Percentiles rank a stretch among this genome's conserved stretches.
Conservation (phyloP, 2,797 vertebrate species). For the Poeciliopsis gracilis region DNA sequence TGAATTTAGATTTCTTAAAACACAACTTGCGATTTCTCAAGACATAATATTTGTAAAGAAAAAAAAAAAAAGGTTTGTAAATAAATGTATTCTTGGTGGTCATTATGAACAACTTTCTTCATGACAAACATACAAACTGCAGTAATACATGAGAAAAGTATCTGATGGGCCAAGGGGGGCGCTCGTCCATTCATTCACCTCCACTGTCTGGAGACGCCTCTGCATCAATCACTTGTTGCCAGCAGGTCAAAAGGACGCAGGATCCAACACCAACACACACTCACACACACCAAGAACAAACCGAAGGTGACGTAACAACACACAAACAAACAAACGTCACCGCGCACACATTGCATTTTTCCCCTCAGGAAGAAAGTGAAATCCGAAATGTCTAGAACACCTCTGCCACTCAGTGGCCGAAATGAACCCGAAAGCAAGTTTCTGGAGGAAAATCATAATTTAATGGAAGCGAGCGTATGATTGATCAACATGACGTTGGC, state of each 20-base stretch:
- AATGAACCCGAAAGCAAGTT: conserved; percentile 49
- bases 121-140: background rate
- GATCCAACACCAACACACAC: background rate
- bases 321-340: background rate
- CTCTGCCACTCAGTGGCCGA: conserved; percentile 86
- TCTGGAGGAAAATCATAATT: background rate
- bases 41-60: background rate
- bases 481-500: background rate
- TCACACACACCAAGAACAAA: conserved; percentile 23
- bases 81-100: background rate
- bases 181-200: background rate
- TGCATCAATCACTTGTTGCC: background rate
- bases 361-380: conserved; percentile 19
- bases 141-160: background rate
- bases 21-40: background rate
- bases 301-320: conserved; percentile 27
- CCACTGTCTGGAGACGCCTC: background rate
- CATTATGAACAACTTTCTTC: background rate
- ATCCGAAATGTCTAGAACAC: conserved; percentile 77
- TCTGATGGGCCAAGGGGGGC: background rate
- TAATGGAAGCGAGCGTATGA: background rate
- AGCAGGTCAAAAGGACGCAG: conserved; percentile 14
- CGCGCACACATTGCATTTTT: conserved; percentile 16
- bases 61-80: too few species aligned
- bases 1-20: background rate